These are phyloP conservation scores for Napeogenes inachia DNA, from an alignment of 2,888 invertebrate species.

Conservation along the genomic window DNA sequence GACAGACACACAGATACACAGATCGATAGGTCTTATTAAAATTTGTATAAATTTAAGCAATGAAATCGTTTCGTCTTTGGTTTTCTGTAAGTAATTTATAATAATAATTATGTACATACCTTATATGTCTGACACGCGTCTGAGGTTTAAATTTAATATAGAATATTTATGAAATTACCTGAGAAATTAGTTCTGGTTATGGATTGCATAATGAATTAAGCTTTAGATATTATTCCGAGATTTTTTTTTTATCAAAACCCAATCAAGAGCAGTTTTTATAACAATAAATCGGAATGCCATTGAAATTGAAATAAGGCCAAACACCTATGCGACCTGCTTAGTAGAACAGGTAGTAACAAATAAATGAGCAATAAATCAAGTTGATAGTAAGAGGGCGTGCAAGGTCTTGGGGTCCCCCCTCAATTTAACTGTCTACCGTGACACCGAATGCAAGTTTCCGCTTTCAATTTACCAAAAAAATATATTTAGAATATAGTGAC, in stretches of 20 bases:
- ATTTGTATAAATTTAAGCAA: no score
- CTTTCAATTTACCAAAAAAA: not conserved
- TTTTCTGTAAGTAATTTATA: no score
- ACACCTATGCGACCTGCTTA: constrained; percentile 8
- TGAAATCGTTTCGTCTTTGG: no score
- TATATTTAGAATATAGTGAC: no score
- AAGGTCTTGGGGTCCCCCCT: constrained; percentile 43
- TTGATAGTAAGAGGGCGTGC: constrained; percentile 39
- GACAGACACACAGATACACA: no score
- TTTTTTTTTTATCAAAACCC: not conserved
- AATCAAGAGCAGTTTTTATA: not conserved
- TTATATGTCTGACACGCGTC: no score
- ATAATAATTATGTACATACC: no score
- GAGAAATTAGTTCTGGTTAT: no score
- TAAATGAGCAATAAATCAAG: constrained; percentile 46
- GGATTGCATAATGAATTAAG: no score
- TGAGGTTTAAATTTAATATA: no score
- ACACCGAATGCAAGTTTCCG: constrained; percentile 11
- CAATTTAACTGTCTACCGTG: constrained; percentile 35
- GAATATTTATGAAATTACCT: no score
- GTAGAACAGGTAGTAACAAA: constrained; percentile 28
- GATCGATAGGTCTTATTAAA: no score
- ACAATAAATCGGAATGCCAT: not conserved
- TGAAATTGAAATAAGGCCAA: constrained; percentile 9
- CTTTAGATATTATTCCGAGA: not conserved